Evolutionary conservation across 1,140 invertebrate genomes (phyloP).

Genomic region (Listronotus oregonensis): DNA sequence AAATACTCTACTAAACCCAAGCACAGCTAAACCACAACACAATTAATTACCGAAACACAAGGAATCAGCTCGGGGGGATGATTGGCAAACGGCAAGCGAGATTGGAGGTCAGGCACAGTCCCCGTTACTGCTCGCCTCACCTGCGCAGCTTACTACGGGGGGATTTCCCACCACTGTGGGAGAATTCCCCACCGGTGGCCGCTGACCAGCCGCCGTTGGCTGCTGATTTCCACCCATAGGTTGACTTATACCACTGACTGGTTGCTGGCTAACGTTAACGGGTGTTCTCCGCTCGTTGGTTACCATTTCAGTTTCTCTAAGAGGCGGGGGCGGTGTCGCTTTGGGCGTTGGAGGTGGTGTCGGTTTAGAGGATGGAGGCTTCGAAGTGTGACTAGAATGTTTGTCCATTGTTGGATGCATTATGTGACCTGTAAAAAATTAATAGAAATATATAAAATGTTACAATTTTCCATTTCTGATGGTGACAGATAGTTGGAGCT

Average conservation of each 20-base stretch:
- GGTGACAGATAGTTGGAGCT: no score
- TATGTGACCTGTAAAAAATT: constrained; percentile 6
- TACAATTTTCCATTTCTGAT: no score
- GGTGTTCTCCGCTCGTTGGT: not conserved
- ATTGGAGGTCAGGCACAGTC: constrained; percentile 52
- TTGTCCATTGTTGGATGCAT: not conserved
- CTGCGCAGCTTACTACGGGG: constrained; percentile 8
- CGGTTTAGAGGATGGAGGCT: constrained; percentile 44
- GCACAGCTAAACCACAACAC: constrained; percentile 16
- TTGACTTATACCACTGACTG: no score
- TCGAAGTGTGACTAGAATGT: constrained; percentile 35
- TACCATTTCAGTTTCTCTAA: constrained; percentile 5
- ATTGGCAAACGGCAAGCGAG: constrained; percentile 48
- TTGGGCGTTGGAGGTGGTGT: constrained; percentile 36
- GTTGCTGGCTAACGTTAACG: no score
- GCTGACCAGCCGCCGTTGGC: not conserved
- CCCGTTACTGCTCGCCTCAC: constrained; percentile 46
- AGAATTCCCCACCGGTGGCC: not conserved
- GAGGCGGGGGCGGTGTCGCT: constrained; percentile 28
- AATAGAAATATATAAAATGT: no score
- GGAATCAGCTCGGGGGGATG: constrained; percentile 41
- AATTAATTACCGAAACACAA: constrained; percentile 50
- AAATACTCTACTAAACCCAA: not conserved
- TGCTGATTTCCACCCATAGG: no score
- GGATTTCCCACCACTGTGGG: constrained; percentile 9